Evolutionary conservation across 2,113 vertebrate genomes (phyloP).

Genomic region (Chrysochloris asiatica): DNA sequence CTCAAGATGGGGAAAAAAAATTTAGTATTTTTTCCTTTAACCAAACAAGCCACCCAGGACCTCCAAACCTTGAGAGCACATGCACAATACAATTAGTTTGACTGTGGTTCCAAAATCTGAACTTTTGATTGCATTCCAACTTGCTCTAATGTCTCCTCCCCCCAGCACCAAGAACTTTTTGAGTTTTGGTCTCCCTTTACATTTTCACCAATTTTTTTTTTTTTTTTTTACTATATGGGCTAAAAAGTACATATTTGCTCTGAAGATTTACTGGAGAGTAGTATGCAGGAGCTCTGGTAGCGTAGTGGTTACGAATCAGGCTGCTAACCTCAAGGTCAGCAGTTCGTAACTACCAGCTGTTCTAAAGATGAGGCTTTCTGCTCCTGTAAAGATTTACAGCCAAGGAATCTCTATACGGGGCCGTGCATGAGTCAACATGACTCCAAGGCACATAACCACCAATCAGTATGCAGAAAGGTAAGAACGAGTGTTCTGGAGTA

Average conservation of each 20-base stretch:
- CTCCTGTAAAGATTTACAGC: no score
- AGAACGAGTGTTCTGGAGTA: no score
- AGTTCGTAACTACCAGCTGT: no score
- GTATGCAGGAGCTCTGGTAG: no score
- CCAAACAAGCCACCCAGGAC: constrained; percentile 79
- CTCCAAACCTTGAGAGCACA: constrained; percentile 71
- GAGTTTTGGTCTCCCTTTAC: not conserved
- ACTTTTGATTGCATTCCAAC: constrained; percentile 23
- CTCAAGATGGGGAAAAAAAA: constrained; percentile 82
- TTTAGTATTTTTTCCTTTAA: constrained; percentile 83
- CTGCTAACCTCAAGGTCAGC: no score
- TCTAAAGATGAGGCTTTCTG: no score
- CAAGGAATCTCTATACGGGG: no score
- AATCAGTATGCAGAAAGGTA: no score
- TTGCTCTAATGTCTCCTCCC: not conserved
- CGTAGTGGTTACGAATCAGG: no score
- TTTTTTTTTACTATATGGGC: no score
- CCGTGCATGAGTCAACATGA: no score
- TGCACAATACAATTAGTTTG: constrained; percentile 65
- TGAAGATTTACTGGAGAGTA: not conserved
- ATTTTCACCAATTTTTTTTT: not conserved
- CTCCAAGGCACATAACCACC: no score
- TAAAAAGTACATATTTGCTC: not conserved
- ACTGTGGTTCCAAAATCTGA: constrained; percentile 64
- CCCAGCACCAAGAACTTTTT: not conserved